phyloP scores from a whole-genome alignment of 2,113 vertebrate genomes.

The Cottus gobio region DNA sequence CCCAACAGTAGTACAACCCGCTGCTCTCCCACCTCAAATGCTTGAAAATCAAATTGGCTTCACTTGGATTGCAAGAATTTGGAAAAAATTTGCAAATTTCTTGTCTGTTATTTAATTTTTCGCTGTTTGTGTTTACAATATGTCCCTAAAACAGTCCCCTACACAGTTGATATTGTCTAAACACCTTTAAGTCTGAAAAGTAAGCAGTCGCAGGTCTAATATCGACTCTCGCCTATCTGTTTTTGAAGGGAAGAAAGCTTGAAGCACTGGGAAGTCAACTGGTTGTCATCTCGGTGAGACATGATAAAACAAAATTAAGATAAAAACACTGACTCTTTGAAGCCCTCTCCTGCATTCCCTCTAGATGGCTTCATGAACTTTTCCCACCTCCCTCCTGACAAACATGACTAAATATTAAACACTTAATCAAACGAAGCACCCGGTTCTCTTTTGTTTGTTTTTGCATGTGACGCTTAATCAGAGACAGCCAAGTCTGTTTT shows the following conservation, averaged over 20 bases:
- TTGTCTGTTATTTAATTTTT: constrained; percentile 6
- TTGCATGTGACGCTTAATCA: constrained; percentile 63
- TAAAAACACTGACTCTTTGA: constrained; percentile 57
- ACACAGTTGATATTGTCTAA: constrained; percentile 16
- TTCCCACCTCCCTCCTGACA: constrained; percentile 39
- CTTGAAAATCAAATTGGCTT: constrained; percentile 39
- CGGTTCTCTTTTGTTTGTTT: constrained; percentile 46
- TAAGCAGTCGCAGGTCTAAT: constrained; percentile 53
- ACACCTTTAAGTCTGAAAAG: constrained; percentile 41
- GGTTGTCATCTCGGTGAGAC: constrained; percentile 84
- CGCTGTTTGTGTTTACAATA: constrained; percentile 37
- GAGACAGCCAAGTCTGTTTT: constrained; percentile 22
- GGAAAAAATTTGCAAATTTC: background rate
- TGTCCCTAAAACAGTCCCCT: constrained; percentile 20
- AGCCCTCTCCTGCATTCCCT: constrained; percentile 44
- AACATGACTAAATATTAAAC: constrained; percentile 39
- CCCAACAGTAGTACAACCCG: constrained; percentile 30
- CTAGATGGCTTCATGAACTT: constrained; percentile 35
- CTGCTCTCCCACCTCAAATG: constrained; percentile 55
- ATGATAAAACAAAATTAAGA: constrained; percentile 35
- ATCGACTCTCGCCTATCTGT: constrained; percentile 74
- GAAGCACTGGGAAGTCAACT: constrained; percentile 86
- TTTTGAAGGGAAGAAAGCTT: constrained; percentile 86
- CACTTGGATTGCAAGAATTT: constrained; percentile 14
- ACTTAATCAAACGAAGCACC: constrained; percentile 44